Evolutionary conservation across 35 echinoderm and acorn worm genomes (phyloP), one percentile per base, ranked within the genome.

Genomic region (Strongylocentrotus purpuratus): DNA sequence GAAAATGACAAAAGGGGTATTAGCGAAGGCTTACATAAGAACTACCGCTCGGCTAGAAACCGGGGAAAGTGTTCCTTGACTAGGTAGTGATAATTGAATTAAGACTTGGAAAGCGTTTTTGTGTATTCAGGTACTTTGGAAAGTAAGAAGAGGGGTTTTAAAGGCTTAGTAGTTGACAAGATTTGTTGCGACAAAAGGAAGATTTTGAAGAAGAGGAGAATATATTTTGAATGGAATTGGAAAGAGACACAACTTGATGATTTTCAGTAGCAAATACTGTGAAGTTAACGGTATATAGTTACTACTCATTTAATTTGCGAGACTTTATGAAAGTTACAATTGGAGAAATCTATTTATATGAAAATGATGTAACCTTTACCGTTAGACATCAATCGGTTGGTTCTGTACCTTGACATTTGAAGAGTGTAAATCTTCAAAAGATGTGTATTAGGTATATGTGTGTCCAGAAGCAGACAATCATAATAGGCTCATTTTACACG

Each of bases 21-120:
- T 89, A 89, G n/a, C 45, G 87, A 25, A 28, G 87, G 33, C 33
- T 89, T 33, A 89, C 45, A 46, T 89, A 89, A 89, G 87, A 89
- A 33, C 87, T 31, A 41, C 87, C 5, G 5, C 31, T 32, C 7
- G 3, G 10, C 87, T 18, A 9, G 33, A 41, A 89, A 46, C 87
- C 33, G 33, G 0, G 31, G 87, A 31, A 89, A 89, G 33, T 89
- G 25, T 45, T 31, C 33, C 33, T 89, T 89, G 87, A 46, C 87
- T 33, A 25, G 32, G 11, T 9, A 89, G 87, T 89, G 87, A 89
- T 89, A 89, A 89, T 89, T 89, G 87, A 89, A 89, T 89, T 89
- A 89, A 33, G 65, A 78, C 65, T 22, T 78, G 8, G 65, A 28
- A 78, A 28, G 65, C 50, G 25, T 28, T 78, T 78, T n/a, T n/a